These are phyloP conservation scores for Nephrocerus scutellatus DNA, from an alignment of 2,888 invertebrate species.

Conservation along the genomic window DNA sequence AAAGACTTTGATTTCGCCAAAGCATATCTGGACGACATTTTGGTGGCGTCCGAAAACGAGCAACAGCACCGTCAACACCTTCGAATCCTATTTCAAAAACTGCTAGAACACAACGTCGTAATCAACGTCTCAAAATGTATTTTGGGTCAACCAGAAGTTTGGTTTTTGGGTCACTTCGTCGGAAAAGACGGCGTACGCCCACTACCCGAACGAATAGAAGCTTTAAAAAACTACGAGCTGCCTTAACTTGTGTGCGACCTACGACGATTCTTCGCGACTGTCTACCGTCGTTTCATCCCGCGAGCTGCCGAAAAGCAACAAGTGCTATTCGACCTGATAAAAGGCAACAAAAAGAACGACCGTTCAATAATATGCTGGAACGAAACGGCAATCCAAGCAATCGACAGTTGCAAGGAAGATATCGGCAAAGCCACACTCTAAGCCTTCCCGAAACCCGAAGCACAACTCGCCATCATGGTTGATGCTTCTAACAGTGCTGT, in stretches of 20 bases:
- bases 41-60: conserved; percentile 22
- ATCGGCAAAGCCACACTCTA: too few species aligned
- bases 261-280: conserved; percentile 23
- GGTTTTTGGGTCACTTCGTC: conserved; percentile 14
- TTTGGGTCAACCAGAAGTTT: conserved; percentile 7
- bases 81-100: conserved; percentile 17
- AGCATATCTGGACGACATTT: conserved; percentile 28
- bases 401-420: too few species aligned
- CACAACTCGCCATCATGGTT: too few species aligned
- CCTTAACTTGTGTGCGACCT: conserved; percentile 19
- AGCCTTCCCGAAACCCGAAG: too few species aligned
- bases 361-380: too few species aligned
- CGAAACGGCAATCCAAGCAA: too few species aligned
- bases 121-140: conserved; percentile 21
- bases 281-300: conserved; percentile 16
- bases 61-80: conserved; percentile 23
- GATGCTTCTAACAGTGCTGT: too few species aligned
- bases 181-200: conserved; percentile 12
- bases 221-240: conserved; percentile 14
- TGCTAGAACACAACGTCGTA: conserved; percentile 22
- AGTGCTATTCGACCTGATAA: conserved; percentile 6
- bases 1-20: conserved; percentile 24
- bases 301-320: conserved; percentile 12
- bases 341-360: conserved; percentile 17
- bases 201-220: conserved; percentile 15